Evolutionary conservation across 2,888 invertebrate genomes (phyloP).

Genomic region (Teleiodes luculella): DNA sequence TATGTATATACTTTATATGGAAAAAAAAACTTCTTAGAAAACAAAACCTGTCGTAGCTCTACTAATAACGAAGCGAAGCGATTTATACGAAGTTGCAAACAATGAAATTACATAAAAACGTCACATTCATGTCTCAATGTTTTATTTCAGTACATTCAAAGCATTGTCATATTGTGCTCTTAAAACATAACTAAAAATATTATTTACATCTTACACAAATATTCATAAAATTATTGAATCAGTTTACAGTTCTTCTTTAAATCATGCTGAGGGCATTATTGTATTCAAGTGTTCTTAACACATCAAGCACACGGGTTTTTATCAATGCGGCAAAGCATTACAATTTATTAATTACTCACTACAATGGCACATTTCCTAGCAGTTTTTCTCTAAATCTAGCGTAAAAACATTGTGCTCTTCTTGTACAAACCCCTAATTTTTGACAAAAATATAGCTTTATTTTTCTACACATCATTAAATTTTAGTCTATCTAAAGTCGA

Average conservation of each 20-base stretch:
- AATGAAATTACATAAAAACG: constrained; percentile 31
- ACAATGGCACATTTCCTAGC: constrained; percentile 41
- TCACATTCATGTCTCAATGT: constrained; percentile 46
- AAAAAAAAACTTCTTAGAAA: too few relatives aligned
- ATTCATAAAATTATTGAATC: background rate
- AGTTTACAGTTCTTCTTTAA: too few relatives aligned
- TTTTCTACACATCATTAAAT: constrained; percentile 60
- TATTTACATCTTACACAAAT: constrained; percentile 46
- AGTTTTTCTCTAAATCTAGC: constrained; percentile 46
- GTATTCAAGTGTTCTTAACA: background rate
- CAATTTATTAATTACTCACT: constrained; percentile 28
- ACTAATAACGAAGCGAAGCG: too few relatives aligned
- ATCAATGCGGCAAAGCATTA: constrained; percentile 39
- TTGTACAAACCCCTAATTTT: constrained; percentile 45
- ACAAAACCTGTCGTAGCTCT: too few relatives aligned
- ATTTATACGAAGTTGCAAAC: too few relatives aligned
- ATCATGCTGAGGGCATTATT: too few relatives aligned
- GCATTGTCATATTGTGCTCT: constrained; percentile 59
- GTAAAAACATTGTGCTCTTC: constrained; percentile 52
- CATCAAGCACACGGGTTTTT: constrained; percentile 7
- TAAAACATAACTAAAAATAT: constrained; percentile 46
- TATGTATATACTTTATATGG: too few relatives aligned
- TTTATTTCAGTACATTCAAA: constrained; percentile 76
- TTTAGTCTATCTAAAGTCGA: constrained; percentile 61
- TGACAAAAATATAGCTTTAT: constrained; percentile 67